Percentiles rank a stretch among this genome's conserved stretches.
These are phyloP conservation scores for Pica pica DNA, from an alignment of 2,113 vertebrate species.

Conservation along the genomic window DNA sequence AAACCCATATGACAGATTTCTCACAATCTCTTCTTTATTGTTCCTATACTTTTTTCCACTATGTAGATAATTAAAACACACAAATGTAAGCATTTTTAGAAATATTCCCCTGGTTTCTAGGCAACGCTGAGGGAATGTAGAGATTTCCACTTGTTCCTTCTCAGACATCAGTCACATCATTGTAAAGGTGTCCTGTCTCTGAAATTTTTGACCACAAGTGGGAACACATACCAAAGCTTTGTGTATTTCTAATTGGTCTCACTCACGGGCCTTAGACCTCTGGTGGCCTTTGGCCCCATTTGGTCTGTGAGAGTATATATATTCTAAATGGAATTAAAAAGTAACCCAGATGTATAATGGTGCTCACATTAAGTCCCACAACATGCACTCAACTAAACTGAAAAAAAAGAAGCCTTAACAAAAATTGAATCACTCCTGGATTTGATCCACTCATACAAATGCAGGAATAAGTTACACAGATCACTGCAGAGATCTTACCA, in stretches of 20 bases:
- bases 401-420: not conserved
- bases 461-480: not conserved
- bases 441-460: not conserved
- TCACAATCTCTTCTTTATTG: not conserved
- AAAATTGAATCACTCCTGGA: not conserved
- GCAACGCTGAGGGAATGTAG: slow-evolving; percentile 52
- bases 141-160: slow-evolving; percentile 11
- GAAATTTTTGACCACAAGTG: not conserved
- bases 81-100: slow-evolving; percentile 41
- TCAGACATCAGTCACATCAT: not conserved
- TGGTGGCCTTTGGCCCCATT: not conserved
- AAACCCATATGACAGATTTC: not conserved
- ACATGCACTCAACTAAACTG: not conserved
- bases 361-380: not conserved
- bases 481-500: not conserved
- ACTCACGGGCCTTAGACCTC: not conserved
- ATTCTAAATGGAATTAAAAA: not conserved
- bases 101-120: slow-evolving; percentile 62
- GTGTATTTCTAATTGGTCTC: not conserved
- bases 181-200: not conserved
- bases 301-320: not conserved
- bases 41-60: not conserved
- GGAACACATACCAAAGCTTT: not conserved
- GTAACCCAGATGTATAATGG: not conserved
- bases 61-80: slow-evolving; percentile 23